phyloP scores from a whole-genome alignment of 1,140 invertebrate species.

The Papilio xuthus region DNA sequence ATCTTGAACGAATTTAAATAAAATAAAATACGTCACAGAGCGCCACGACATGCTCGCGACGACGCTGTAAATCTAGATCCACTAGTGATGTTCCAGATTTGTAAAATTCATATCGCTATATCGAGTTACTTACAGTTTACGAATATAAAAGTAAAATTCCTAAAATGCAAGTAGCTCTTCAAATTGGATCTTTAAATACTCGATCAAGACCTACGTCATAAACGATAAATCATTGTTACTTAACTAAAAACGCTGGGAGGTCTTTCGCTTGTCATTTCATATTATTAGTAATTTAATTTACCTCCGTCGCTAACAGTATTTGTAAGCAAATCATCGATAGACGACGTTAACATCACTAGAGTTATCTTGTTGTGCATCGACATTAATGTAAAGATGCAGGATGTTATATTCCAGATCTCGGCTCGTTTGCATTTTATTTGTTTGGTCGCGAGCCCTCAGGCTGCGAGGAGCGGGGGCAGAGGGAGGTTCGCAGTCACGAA shows the following conservation, averaged over 20 bases:
- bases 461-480: neutral
- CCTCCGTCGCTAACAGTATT: neutral
- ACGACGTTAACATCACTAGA: neutral
- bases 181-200: too few species aligned
- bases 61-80: constrained; percentile 6
- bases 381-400: constrained; percentile 31
- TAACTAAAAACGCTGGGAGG: too few species aligned
- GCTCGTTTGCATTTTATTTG: constrained; percentile 31
- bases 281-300: too few species aligned
- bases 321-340: constrained; percentile 1
- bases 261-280: too few species aligned
- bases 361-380: constrained; percentile 4
- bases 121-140: too few species aligned
- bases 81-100: neutral
- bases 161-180: too few species aligned
- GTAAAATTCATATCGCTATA: neutral
- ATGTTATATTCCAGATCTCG: constrained; percentile 32
- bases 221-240: too few species aligned
- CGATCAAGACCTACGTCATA: too few species aligned
- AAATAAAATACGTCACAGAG: constrained; percentile 30
- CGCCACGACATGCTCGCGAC: constrained; percentile 15
- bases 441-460: neutral
- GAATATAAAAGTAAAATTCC: too few species aligned
- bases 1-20: constrained; percentile 24
- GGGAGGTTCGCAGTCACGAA: neutral